These are phyloP conservation scores for Belgica antarctica DNA, from an alignment of 2,888 invertebrate genomes.

Conservation along the genomic window DNA sequence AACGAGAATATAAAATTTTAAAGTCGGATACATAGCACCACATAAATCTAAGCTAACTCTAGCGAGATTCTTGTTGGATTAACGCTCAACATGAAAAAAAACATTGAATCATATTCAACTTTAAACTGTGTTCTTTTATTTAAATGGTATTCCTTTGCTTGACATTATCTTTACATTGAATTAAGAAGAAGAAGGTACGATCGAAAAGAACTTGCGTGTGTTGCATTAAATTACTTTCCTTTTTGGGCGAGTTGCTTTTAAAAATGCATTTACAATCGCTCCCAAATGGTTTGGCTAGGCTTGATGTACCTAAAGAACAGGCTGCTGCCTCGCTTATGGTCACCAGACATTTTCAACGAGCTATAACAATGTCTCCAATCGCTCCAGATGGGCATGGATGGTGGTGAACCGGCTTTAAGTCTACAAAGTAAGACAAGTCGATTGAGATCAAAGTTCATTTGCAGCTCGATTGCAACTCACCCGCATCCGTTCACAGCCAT, in stretches of 20 bases:
- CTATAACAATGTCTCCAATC: conserved; percentile 83
- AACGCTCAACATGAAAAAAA: too few relatives aligned
- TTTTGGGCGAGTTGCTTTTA: not conserved
- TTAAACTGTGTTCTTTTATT: too few relatives aligned
- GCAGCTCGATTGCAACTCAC: conserved; percentile 51
- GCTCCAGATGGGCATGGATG: conserved; percentile 77
- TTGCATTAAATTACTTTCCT: not conserved
- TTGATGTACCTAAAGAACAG: conserved; percentile 56
- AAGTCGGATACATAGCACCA: too few relatives aligned
- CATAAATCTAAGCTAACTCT: too few relatives aligned
- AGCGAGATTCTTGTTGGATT: too few relatives aligned
- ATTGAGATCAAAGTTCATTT: conserved; percentile 3
- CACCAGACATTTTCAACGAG: conserved; percentile 70
- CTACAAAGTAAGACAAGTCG: conserved; percentile 54
- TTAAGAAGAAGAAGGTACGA: not conserved
- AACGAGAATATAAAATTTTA: too few relatives aligned
- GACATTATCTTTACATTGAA: too few relatives aligned
- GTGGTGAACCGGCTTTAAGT: conserved; percentile 77
- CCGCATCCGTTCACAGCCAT: conserved; percentile 82
- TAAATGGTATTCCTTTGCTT: too few relatives aligned
- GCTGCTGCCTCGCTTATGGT: conserved; percentile 83
- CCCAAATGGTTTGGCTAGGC: not conserved
- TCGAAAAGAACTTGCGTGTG: not conserved
- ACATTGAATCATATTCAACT: too few relatives aligned
- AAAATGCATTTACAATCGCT: not conserved